phyloP scores from a whole-genome alignment of 2,888 invertebrate species.

The Cryptophagus acutangulus region DNA sequence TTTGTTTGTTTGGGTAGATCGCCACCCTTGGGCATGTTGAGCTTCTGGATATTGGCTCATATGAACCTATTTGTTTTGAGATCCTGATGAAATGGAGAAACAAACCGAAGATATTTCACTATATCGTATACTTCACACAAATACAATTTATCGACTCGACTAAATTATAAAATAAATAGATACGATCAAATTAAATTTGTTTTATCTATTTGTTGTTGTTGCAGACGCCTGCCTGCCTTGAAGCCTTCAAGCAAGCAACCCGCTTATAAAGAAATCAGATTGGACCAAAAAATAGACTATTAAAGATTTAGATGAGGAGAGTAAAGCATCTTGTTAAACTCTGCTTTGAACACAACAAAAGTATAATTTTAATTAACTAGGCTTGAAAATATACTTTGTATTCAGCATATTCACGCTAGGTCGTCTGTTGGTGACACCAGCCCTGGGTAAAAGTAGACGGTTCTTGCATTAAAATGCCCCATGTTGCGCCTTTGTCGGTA shows the following conservation, averaged over 20 bases:
- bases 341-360: conserved; percentile 4
- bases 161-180: too few relatives aligned
- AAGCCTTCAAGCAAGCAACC: too few relatives aligned
- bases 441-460: conserved; percentile 19
- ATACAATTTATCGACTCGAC: too few relatives aligned
- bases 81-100: conserved; percentile 37
- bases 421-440: conserved; percentile 28
- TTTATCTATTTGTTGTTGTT: too few relatives aligned
- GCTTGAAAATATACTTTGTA: conserved; percentile 27
- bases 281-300: too few relatives aligned
- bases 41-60: conserved; percentile 37
- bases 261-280: too few relatives aligned
- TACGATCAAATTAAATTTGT: too few relatives aligned
- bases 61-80: conserved; percentile 38
- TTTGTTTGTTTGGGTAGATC: conserved; percentile 34
- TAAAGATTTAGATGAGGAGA: too few relatives aligned
- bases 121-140: too few relatives aligned
- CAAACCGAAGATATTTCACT: too few relatives aligned
- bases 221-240: too few relatives aligned
- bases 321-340: too few relatives aligned
- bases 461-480: conserved; percentile 35
- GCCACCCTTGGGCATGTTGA: conserved; percentile 27
- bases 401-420: conserved; percentile 20
- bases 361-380: conserved; percentile 23
- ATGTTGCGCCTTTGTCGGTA: conserved; percentile 32